Evolutionary conservation across 2,888 invertebrate genomes (phyloP), one percentile per base, ranked within the genome.

Genomic region (Agriopis marginaria): DNA sequence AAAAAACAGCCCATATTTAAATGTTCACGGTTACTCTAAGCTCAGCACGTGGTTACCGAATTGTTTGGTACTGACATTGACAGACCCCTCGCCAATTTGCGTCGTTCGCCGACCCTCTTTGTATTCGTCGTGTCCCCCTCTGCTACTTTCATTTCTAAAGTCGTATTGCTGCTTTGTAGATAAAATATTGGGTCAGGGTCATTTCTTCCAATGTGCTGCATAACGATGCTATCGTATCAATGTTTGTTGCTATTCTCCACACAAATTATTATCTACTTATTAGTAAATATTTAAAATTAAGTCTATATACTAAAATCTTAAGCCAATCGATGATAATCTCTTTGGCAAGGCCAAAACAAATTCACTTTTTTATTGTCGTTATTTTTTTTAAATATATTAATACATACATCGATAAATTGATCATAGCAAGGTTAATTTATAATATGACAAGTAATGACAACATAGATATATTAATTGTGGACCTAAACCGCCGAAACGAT

Each of bases 11-110:
- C 9, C 42, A 9, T 42, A 7, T 42, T 42, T 9, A 7, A 54
- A 7, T 39, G n/a, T 54, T 54, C 54, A 40, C 39, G 54, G 54
- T 54, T 54, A 6, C 11, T 54, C 39, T 39, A 54, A 54, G 32
- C 58, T n/a, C 23, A 12, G 23, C 44, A 45, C 56, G 40, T 54
- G 17, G 17, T 42, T 56, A 44, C 56, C 56, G 50, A 39, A 47
- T 66, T 47, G 53, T 63, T 10, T 44, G 14, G 4, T 23, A 17
- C 39, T 49, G 66, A 49, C 66, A 62, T 67, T 61, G 61, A 61
- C 47, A 49, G 17, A 14, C 60, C 66, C 55, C 56, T 66, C 39
- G 6, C 4, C 11, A 14, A 61, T 61, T 56, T 51, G 45, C 12
- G 23, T 58, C 58, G 58, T 58, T 45, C 32, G 50, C 50, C 51